These are phyloP conservation scores for Drosophila carrolli DNA, from an alignment of 1,140 invertebrate genomes.

Conservation along the genomic window DNA sequence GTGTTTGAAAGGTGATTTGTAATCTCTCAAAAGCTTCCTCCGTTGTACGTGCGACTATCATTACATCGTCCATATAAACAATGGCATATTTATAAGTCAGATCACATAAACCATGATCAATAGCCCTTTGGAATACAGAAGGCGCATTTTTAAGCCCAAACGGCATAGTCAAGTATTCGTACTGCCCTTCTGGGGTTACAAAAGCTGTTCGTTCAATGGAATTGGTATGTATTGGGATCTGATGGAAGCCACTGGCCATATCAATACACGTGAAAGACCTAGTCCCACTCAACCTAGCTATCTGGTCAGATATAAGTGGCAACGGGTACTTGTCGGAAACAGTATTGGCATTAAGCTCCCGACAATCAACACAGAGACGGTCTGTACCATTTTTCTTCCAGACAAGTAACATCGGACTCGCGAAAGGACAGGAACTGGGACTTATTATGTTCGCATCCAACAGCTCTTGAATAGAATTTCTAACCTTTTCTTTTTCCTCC, in stretches of 20 bases:
- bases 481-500: neutral
- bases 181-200: neutral
- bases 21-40: neutral
- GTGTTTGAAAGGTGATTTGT: neutral
- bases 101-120: neutral
- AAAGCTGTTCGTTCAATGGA: neutral
- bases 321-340: too few relatives aligned
- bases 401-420: too few relatives aligned
- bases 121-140: neutral
- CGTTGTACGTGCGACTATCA: neutral
- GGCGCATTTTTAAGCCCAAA: neutral
- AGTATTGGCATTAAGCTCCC: too few relatives aligned
- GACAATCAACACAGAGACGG: too few relatives aligned
- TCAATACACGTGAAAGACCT: too few relatives aligned
- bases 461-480: neutral
- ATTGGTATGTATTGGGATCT: too few relatives aligned
- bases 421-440: too few relatives aligned
- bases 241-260: too few relatives aligned
- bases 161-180: neutral
- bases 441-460: neutral
- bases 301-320: too few relatives aligned
- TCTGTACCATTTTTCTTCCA: too few relatives aligned
- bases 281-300: too few relatives aligned
- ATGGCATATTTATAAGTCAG: neutral
- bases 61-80: neutral